Percentiles rank a stretch among this genome's conserved stretches.
Evolutionary conservation across 2,113 vertebrate genomes (phyloP).

Genomic region (Urocitellus parryii): DNA sequence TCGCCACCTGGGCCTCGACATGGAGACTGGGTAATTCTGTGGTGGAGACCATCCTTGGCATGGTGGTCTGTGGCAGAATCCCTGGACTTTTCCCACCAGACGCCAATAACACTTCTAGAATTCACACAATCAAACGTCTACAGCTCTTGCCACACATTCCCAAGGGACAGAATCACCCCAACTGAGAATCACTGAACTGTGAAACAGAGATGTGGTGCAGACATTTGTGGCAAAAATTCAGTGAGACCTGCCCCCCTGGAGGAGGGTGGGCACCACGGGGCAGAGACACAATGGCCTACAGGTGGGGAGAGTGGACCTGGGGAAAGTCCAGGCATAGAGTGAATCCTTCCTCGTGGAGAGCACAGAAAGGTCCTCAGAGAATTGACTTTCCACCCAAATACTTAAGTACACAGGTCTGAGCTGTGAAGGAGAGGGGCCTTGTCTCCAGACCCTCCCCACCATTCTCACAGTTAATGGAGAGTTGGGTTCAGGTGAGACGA

Average conservation of each 20-base stretch:
- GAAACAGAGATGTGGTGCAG: rapidly evolving
- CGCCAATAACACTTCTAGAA: rapidly evolving
- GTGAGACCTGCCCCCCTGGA: rapidly evolving
- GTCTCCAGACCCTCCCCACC: not conserved
- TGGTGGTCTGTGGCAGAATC: rapidly evolving
- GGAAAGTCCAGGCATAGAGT: rapidly evolving
- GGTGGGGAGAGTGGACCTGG: not conserved
- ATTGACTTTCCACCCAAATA: not conserved
- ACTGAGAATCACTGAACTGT: rapidly evolving
- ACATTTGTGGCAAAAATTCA: not conserved
- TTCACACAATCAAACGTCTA: rapidly evolving
- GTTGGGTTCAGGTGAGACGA: rapidly evolving
- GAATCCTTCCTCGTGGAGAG: rapidly evolving
- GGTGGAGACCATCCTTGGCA: rapidly evolving
- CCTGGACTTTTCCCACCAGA: rapidly evolving
- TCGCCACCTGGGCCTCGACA: not conserved
- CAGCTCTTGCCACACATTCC: not conserved
- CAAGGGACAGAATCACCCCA: not conserved
- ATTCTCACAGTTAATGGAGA: not conserved
- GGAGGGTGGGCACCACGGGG: rapidly evolving
- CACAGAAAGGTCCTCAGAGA: not conserved
- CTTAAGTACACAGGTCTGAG: not conserved
- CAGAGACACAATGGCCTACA: too few species aligned
- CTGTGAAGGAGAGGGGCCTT: not conserved
- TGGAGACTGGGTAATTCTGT: rapidly evolving